These are phyloP conservation scores for Metaphire vulgaris DNA, from an alignment of 1,140 invertebrate genomes.

Conservation along the genomic window DNA sequence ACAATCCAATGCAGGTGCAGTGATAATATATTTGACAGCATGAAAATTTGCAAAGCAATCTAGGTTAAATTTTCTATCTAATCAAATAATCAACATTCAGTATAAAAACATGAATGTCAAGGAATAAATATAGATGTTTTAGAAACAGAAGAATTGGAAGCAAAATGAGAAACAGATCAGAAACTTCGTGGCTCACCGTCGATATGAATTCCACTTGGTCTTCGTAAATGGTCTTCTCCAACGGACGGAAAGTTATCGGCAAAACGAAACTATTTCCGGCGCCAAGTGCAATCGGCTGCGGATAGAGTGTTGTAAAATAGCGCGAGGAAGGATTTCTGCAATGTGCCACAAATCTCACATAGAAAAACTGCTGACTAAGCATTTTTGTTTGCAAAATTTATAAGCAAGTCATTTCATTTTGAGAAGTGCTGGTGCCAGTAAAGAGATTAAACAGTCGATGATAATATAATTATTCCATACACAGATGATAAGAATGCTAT, in stretches of 20 bases:
- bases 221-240: constrained; percentile 47
- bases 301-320: constrained; percentile 48
- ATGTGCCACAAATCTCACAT: constrained; percentile 9
- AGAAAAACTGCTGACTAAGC: no score
- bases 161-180: neutral
- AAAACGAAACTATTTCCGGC: constrained; percentile 49
- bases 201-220: constrained; percentile 44
- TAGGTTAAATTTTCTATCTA: neutral
- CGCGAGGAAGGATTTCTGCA: constrained; percentile 44
- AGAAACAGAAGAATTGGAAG: no score
- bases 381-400: no score
- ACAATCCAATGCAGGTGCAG: no score
- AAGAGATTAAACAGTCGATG: no score
- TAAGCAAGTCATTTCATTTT: no score
- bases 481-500: no score
- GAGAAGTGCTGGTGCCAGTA: no score
- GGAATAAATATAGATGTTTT: no score
- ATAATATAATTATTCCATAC: no score
- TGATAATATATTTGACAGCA: neutral
- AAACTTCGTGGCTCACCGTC: constrained; percentile 34
- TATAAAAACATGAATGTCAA: no score
- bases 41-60: neutral
- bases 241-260: constrained; percentile 49
- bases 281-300: constrained; percentile 47
- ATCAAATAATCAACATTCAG: no score